Percentiles rank a stretch among this genome's conserved stretches.
Conservation (phyloP, 2,888 invertebrate species). For the Luffia ferchaultella region DNA sequence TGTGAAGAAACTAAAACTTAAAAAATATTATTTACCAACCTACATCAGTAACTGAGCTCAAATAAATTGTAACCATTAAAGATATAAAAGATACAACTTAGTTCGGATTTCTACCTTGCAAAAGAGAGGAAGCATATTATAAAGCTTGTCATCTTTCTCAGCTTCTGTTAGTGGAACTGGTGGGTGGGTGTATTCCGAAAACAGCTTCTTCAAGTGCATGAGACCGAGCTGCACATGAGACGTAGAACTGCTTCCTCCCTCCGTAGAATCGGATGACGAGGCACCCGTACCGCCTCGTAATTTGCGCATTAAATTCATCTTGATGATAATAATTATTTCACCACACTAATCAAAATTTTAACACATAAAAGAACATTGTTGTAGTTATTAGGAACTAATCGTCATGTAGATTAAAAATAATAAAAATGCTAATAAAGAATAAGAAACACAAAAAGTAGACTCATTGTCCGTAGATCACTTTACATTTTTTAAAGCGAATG, state of each 20-base stretch:
- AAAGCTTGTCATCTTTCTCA: constrained; percentile 91
- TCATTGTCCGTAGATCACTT: too few species aligned
- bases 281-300: constrained; percentile 71
- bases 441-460: too few species aligned
- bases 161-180: constrained; percentile 79
- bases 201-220: constrained; percentile 95
- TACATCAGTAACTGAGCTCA: too few species aligned
- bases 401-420: too few species aligned
- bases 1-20: neutral
- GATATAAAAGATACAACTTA: too few species aligned
- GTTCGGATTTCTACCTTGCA: too few species aligned
- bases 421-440: too few species aligned
- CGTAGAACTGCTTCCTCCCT: constrained; percentile 69
- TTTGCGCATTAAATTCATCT: constrained; percentile 94
- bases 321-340: constrained; percentile 12
- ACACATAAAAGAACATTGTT: too few species aligned
- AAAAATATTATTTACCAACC: constrained; percentile 4
- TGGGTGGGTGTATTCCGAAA: constrained; percentile 93
- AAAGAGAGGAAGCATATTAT: constrained; percentile 97
- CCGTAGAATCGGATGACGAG: constrained; percentile 61
- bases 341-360: neutral
- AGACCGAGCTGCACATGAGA: constrained; percentile 90
- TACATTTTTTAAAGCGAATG: too few species aligned
- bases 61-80: too few species aligned
- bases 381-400: too few species aligned